Percentiles rank a stretch among this genome's conserved stretches.
Evolutionary conservation across 2,888 invertebrate species (phyloP).

Genomic region (Cephalotes varians): DNA sequence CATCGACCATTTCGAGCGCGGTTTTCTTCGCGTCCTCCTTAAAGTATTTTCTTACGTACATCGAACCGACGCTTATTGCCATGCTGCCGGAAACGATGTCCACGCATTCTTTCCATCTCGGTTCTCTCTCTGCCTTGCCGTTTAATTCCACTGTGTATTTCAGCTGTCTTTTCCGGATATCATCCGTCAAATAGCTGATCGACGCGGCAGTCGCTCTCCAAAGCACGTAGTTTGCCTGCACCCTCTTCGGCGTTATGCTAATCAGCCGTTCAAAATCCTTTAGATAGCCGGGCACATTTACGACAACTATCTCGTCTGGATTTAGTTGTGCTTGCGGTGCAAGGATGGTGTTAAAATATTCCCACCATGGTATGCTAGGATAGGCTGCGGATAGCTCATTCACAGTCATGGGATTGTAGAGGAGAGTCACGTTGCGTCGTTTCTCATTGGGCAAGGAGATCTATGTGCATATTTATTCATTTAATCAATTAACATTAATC

Average conservation of each 20-base stretch:
- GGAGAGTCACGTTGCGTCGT: conserved; percentile 94
- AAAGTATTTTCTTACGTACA: conserved; percentile 95
- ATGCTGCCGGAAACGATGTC: conserved; percentile 92
- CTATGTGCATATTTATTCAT: conserved; percentile 55
- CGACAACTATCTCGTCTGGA: conserved; percentile 92
- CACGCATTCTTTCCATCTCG: conserved; percentile 97
- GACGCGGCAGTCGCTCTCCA: conserved; percentile 95
- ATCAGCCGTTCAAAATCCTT: conserved; percentile 89
- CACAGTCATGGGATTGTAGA: conserved; percentile 97
- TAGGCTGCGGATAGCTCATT: conserved; percentile 91
- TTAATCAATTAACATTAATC: not conserved
- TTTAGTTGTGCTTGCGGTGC: conserved; percentile 88
- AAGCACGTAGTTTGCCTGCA: conserved; percentile 96
- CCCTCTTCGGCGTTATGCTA: conserved; percentile 88
- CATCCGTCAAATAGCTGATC: conserved; percentile 93
- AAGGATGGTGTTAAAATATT: conserved; percentile 94
- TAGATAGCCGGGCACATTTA: conserved; percentile 94
- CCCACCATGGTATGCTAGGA: conserved; percentile 92
- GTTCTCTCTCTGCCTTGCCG: conserved; percentile 94
- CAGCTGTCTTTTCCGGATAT: conserved; percentile 92
- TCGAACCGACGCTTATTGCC: conserved; percentile 92
- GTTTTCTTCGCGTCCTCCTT: conserved; percentile 93
- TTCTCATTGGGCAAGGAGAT: conserved; percentile 91
- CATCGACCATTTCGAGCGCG: conserved; percentile 95
- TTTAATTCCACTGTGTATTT: conserved; percentile 93